Evolutionary conservation across 2,797 vertebrate species (phyloP).

Genomic region (Cynopterus sphinx): DNA sequence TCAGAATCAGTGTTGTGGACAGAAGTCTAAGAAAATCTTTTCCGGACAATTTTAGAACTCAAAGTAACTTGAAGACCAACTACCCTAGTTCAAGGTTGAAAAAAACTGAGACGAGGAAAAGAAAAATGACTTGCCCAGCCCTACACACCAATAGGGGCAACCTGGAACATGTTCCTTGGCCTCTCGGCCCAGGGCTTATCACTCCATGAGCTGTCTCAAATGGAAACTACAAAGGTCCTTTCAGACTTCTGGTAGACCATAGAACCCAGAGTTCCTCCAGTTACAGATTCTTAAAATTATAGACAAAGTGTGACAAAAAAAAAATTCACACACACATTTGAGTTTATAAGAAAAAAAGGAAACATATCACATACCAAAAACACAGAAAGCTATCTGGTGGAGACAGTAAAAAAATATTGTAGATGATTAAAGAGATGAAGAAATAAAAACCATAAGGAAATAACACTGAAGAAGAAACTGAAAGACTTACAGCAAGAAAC

Average conservation of each 20-base stretch:
- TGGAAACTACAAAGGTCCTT: conserved; percentile 4
- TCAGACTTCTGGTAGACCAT: background rate
- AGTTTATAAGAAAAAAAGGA: background rate
- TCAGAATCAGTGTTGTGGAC: background rate
- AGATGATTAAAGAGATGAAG: background rate
- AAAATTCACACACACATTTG: background rate
- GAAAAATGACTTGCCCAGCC: background rate
- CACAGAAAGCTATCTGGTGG: background rate
- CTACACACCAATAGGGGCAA: background rate
- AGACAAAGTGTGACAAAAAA: background rate
- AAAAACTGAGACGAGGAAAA: background rate
- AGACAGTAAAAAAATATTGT: background rate
- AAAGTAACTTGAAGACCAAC: background rate
- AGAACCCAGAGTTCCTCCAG: background rate
- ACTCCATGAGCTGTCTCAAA: background rate
- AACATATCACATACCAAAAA: background rate
- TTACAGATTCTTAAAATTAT: background rate
- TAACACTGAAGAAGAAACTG: background rate
- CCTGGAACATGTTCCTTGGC: background rate
- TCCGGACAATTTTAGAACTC: background rate
- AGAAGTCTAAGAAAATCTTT: background rate
- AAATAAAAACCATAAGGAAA: background rate
- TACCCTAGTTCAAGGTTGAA: background rate
- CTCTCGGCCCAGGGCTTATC: background rate
- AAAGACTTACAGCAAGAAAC: background rate